A percentile compares a stretch with the other conserved stretches of the same genome.
phyloP scores from a whole-genome alignment of 2,888 invertebrate species.

The Cantharis nigra region DNA sequence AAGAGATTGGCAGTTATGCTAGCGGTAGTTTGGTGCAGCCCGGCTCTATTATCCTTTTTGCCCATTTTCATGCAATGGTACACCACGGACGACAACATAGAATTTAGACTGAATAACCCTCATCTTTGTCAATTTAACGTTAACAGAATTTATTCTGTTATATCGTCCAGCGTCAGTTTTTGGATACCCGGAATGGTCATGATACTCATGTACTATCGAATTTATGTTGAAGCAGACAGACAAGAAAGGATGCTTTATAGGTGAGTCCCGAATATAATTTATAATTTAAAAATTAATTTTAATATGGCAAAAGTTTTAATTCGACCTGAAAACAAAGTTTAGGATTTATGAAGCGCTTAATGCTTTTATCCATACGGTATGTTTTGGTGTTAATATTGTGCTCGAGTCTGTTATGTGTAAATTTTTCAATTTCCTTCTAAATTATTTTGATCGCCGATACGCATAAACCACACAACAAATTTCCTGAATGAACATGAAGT shows the following conservation, averaged over 20 bases:
- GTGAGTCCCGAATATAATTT: constrained; percentile 59
- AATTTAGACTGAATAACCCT: constrained; percentile 69
- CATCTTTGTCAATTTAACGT: constrained; percentile 82
- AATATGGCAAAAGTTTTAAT: neutral
- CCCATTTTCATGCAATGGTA: constrained; percentile 97
- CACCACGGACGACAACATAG: constrained; percentile 80
- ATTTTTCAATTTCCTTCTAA: neutral
- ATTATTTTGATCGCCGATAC: neutral
- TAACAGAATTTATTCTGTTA: constrained; percentile 83
- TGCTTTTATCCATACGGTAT: neutral
- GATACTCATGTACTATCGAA: constrained; percentile 90
- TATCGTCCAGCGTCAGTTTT: constrained; percentile 89
- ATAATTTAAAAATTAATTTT: neutral
- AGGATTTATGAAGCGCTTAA: neutral
- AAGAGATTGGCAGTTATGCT: constrained; percentile 79
- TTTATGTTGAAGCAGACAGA: constrained; percentile 82
- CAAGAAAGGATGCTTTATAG: constrained; percentile 84
- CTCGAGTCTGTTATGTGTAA: neutral
- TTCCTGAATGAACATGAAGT: neutral
- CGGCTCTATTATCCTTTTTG: constrained; percentile 89
- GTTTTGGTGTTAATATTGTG: neutral
- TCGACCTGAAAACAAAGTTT: neutral
- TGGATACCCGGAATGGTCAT: constrained; percentile 94
- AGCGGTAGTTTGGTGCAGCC: constrained; percentile 89
- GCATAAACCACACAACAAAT: neutral